Evolutionary conservation across 2,888 invertebrate genomes (phyloP), one percentile per base, ranked within the genome.

Genomic region (Caenorhabditis sinica): DNA sequence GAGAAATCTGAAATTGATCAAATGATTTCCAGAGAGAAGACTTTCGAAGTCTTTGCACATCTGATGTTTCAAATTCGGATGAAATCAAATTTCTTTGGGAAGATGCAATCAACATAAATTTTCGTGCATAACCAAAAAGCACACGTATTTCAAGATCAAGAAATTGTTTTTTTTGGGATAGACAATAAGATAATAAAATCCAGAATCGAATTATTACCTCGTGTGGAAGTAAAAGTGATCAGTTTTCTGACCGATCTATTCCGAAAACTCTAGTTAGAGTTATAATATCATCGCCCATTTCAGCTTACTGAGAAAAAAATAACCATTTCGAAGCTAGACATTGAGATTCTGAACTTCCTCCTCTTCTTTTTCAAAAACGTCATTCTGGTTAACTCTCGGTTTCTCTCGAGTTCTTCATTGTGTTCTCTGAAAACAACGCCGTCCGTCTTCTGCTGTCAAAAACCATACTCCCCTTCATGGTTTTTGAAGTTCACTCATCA

Each of bases 401-500:
- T 23, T 53, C 23, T 20, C 53, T 20, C 25, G 53, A 53, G 20
- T 20, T 43, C 20, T 43, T 13, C 25, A 11, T 23, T 43, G 20
- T 25, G 17, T 63, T 61, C 20, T 61, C 13, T 61, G 61, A 61
- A 36, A 43, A 43, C n/a, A 25, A 63, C 40, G 23, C 5, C 40
- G 40, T 36, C n/a, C 9, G 33, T 36, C 40, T 36, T 61, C 45
- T 60, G 36, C 30, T n/a, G 36, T n/a, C 28, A 43, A 49, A 5
- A 49, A 43, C 25, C 40, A 63, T 63, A 63, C 43, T 63, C 63
- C 61, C 20, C 40, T 63, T 61, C 53, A 53, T 53, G 8, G 20
- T 56, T 20, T 56, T 61, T 20, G 63, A 63, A 63, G 63, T 63
- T 63, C 63, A 40, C 63, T 63, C 63, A 63, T 63, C 63, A 61